phyloP scores from a whole-genome alignment of 35 echinoderm and acorn worm species.

The Chiridota heheva region DNA sequence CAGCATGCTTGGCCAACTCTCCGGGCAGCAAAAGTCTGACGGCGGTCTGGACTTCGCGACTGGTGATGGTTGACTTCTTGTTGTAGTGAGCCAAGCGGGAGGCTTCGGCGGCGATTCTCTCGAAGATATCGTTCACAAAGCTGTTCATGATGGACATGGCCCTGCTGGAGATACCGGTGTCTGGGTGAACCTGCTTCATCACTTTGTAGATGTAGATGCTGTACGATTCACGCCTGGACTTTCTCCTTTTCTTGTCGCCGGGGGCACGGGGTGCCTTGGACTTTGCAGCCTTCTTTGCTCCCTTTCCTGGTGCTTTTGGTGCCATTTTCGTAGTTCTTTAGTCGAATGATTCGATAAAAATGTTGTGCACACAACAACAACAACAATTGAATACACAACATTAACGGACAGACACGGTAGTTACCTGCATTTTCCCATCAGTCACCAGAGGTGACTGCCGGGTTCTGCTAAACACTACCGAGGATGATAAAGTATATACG shows the following conservation, averaged over 20 bases:
- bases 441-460: no score
- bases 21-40: constrained; percentile 91
- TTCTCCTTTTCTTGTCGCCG: constrained; percentile 50
- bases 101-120: constrained; percentile 83
- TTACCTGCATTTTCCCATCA: no score
- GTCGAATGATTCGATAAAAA: no score
- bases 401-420: no score
- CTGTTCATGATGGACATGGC: constrained; percentile 99
- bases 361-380: no score
- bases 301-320: constrained; percentile 56
- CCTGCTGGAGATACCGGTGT: constrained; percentile 89
- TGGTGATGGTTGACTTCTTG: constrained; percentile 83
- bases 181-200: constrained; percentile 94
- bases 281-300: constrained; percentile 72
- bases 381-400: no score
- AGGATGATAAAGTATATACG: no score
- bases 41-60: constrained; percentile 81
- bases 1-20: constrained; percentile 92
- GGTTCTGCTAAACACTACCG: no score
- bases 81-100: constrained; percentile 70
- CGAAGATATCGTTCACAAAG: constrained; percentile 91
- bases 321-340: no score
- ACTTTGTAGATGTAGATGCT: constrained; percentile 98
- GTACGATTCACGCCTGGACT: constrained; percentile 69
- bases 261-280: constrained; percentile 29